Conservation (phyloP, 2,888 invertebrate species). For the Dynastes grantii region DNA sequence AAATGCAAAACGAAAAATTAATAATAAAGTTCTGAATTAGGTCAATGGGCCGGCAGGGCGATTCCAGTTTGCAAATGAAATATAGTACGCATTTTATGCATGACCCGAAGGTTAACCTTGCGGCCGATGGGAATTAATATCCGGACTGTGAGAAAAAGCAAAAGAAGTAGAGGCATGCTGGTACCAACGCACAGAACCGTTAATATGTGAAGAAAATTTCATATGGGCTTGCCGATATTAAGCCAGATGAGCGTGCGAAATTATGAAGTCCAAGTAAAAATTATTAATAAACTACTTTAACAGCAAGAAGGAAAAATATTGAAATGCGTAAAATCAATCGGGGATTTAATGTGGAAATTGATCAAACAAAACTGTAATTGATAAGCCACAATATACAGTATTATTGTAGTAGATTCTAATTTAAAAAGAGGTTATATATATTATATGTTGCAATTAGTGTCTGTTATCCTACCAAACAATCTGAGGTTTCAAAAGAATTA, state of each 20-base stretch:
- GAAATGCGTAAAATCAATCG: no score
- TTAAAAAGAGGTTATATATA: no score
- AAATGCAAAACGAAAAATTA: no score
- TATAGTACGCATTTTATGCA: constrained; percentile 31
- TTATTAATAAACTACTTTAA: no score
- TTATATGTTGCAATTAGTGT: no score
- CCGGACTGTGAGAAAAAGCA: constrained; percentile 34
- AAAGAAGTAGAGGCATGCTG: constrained; percentile 35
- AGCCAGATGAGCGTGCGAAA: not conserved
- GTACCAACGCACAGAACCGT: constrained; percentile 12
- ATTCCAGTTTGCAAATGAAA: constrained; percentile 30
- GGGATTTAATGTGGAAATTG: no score
- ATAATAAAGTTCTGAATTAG: constrained; percentile 6
- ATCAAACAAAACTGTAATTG: no score
- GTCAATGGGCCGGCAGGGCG: constrained; percentile 13
- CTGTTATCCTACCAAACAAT: no score
- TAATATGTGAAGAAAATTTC: not conserved
- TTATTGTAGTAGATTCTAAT: no score
- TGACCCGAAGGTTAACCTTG: constrained; percentile 36
- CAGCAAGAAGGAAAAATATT: no score
- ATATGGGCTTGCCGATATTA: not conserved
- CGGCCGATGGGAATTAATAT: constrained; percentile 39
- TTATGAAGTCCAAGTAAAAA: not conserved
- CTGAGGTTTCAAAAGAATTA: no score
- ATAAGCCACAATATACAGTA: no score